Evolutionary conservation across 2,113 vertebrate genomes (phyloP).

Genomic region (Pogona vitticeps): DNA sequence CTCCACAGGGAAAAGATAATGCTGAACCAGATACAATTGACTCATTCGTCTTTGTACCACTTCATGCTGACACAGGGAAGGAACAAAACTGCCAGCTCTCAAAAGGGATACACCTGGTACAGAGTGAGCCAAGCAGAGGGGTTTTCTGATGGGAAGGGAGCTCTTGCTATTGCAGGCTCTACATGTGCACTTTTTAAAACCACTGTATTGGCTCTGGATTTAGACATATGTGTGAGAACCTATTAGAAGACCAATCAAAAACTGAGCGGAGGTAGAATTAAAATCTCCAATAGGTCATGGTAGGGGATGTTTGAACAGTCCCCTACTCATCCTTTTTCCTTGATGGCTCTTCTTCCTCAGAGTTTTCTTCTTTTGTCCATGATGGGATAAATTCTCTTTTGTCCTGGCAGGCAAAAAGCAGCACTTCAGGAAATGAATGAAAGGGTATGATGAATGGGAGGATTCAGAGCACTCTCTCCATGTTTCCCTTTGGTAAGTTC

Average conservation of each 20-base stretch:
- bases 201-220: neutral
- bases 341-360: neutral
- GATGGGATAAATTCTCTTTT: too few species aligned
- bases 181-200: neutral
- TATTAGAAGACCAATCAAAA: neutral
- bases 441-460: too few species aligned
- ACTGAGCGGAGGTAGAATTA: neutral
- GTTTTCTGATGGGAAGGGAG: neutral
- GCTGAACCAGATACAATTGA: neutral
- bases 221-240: too few species aligned
- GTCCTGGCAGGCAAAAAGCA: too few species aligned
- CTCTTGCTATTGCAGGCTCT: neutral
- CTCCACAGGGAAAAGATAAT: neutral
- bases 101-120: neutral
- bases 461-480: too few species aligned
- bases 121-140: neutral
- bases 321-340: neutral
- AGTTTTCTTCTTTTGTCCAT: too few species aligned
- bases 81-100: neutral
- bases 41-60: neutral
- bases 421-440: too few species aligned
- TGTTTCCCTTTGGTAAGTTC: neutral
- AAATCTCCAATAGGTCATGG: neutral
- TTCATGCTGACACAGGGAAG: neutral
- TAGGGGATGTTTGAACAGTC: neutral